Evolutionary conservation across 1,140 invertebrate species (phyloP).

Genomic region (Papilio polyxenes): DNA sequence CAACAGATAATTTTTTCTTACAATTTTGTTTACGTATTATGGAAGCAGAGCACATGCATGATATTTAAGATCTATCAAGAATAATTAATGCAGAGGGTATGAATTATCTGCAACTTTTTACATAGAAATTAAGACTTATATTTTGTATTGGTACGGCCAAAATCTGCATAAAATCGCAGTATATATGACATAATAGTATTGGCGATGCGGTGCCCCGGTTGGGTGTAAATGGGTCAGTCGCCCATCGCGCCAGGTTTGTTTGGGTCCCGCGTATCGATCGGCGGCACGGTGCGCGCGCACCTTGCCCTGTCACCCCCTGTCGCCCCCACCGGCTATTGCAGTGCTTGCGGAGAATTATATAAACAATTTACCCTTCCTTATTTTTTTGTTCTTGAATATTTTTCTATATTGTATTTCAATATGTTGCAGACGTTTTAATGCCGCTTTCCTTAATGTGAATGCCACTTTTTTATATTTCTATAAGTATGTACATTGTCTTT

Average conservation of each 20-base stretch:
- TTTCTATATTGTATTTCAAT: not conserved
- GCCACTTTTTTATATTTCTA: not conserved
- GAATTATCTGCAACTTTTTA: too few relatives aligned
- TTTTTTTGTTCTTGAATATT: not conserved
- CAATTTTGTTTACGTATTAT: not conserved
- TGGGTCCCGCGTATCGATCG: constrained; percentile 74
- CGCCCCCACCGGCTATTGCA: constrained; percentile 17
- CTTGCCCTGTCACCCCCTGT: not conserved
- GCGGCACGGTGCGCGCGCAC: constrained; percentile 60
- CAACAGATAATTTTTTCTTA: not conserved
- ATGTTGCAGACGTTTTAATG: not conserved
- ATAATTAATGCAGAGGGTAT: too few relatives aligned
- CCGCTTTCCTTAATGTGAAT: not conserved
- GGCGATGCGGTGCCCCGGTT: constrained; percentile 53
- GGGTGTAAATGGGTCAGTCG: constrained; percentile 71
- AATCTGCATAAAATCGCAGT: not conserved
- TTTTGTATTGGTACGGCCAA: not conserved
- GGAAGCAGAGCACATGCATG: too few relatives aligned
- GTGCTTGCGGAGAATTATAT: constrained; percentile 28
- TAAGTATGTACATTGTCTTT: not conserved
- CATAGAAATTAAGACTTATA: not conserved
- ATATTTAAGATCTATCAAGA: too few relatives aligned
- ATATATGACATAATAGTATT: constrained; percentile 46
- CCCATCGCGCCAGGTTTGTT: constrained; percentile 69
- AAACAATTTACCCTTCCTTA: constrained; percentile 22